A percentile compares a stretch with the other conserved stretches of the same genome.
Conservation (phyloP, 2,113 vertebrate genomes). For the Callorhinus ursinus region DNA sequence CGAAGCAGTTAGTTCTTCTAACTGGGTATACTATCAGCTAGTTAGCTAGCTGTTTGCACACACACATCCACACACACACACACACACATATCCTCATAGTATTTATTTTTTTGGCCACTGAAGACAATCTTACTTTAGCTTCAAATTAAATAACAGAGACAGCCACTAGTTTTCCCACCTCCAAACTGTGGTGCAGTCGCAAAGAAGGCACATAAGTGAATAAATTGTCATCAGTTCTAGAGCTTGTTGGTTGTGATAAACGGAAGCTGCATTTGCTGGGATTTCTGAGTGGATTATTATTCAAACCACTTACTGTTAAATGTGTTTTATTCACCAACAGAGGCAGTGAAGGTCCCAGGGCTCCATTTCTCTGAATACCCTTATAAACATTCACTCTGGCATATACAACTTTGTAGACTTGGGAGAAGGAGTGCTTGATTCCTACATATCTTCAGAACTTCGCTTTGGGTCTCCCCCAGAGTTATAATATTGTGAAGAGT, state of each 20-base stretch:
- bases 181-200: background rate
- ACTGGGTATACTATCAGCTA: background rate
- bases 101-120: constrained; percentile 41
- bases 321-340: constrained; percentile 22
- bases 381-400: background rate
- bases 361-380: background rate
- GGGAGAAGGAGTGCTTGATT: background rate
- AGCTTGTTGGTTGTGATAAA: constrained; percentile 37
- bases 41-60: background rate
- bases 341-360: background rate
- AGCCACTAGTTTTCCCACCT: background rate
- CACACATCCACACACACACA: background rate
- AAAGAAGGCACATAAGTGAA: background rate
- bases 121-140: constrained; percentile 37
- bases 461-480: background rate
- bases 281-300: constrained; percentile 26
- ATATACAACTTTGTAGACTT: background rate
- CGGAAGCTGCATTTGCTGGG: background rate
- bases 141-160: background rate
- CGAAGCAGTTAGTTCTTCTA: constrained; percentile 28
- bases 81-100: background rate
- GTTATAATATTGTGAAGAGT: background rate
- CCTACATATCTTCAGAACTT: constrained; percentile 31
- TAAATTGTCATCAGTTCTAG: background rate
- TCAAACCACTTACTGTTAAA: constrained; percentile 9